phyloP scores from a whole-genome alignment of 2,888 invertebrate genomes.

The Subacronicta megacephala region DNA sequence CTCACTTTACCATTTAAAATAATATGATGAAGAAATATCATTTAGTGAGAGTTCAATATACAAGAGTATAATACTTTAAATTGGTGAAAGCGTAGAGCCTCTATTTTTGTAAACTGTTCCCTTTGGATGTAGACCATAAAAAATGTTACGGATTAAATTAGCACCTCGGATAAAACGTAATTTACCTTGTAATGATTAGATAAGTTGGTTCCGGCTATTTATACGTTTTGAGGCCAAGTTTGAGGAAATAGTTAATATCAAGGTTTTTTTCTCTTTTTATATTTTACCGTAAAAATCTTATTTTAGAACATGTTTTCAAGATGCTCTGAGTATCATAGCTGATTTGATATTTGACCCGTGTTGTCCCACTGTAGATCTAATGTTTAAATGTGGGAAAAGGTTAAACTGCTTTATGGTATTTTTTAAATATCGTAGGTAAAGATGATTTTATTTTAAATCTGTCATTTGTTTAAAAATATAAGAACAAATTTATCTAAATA shows the following conservation, averaged over 20 bases:
- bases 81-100: slow-evolving; percentile 58
- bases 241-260: slow-evolving; percentile 43
- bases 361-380: slow-evolving; percentile 16
- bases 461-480: too few species aligned
- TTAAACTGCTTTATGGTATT: too few species aligned
- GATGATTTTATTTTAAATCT: too few species aligned
- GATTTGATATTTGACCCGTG: slow-evolving; percentile 29
- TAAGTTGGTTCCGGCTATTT: slow-evolving; percentile 40
- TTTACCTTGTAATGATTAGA: slow-evolving; percentile 54
- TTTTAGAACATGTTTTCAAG: slow-evolving; percentile 24
- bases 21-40: slow-evolving; percentile 34
- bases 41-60: slow-evolving; percentile 19
- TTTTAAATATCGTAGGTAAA: too few species aligned
- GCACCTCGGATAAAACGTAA: slow-evolving; percentile 49
- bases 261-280: slow-evolving; percentile 16
- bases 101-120: slow-evolving; percentile 42
- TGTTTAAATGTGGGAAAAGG: slow-evolving; percentile 18
- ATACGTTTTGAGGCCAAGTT: slow-evolving; percentile 49
- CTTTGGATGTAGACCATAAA: slow-evolving; percentile 57
- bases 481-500: not conserved
- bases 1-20: slow-evolving; percentile 50
- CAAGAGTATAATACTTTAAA: slow-evolving; percentile 44
- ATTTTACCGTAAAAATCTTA: slow-evolving; percentile 47
- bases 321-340: slow-evolving; percentile 20
- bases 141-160: slow-evolving; percentile 56